A percentile compares a stretch with the other conserved stretches of the same genome.
Evolutionary conservation across 2,113 vertebrate genomes (phyloP).

Genomic region (Gymnorhina tibicen): DNA sequence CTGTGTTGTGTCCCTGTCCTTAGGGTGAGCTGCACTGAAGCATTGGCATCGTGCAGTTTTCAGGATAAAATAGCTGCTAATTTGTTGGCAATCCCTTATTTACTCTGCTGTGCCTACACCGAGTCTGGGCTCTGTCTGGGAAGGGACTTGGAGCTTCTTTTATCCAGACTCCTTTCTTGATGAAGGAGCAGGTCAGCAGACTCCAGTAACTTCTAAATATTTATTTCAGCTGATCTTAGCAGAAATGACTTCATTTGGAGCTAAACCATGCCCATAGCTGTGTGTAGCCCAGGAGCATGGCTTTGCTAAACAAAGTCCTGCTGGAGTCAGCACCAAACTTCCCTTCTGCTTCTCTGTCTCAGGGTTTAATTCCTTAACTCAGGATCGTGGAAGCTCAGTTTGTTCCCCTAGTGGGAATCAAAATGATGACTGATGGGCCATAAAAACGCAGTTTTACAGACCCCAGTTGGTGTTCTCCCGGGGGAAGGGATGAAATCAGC

Average conservation of each 20-base stretch:
- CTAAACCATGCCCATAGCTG: background rate
- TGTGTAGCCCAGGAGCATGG: fast-evolving
- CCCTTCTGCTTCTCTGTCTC: background rate
- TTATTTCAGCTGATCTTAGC: background rate
- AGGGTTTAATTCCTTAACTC: background rate
- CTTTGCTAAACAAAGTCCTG: background rate
- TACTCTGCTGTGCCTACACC: background rate
- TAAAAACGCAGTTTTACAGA: background rate
- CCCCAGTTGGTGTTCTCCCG: background rate
- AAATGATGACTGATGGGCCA: background rate
- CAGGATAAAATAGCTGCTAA: background rate
- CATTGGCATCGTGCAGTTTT: background rate
- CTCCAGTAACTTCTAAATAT: background rate
- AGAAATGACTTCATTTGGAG: background rate
- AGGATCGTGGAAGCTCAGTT: background rate
- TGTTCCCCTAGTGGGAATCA: background rate
- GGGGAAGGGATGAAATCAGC: background rate
- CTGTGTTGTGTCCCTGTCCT: background rate
- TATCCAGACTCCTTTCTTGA: background rate
- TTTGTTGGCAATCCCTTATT: background rate
- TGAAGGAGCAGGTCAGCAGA: background rate
- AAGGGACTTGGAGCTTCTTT: background rate
- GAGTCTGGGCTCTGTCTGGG: background rate
- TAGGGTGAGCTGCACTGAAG: background rate
- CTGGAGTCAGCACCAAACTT: background rate